Percentiles rank a stretch among this genome's conserved stretches.
These are phyloP conservation scores for Dryobotodes eremita DNA, from an alignment of 2,888 invertebrate species.

Conservation along the genomic window DNA sequence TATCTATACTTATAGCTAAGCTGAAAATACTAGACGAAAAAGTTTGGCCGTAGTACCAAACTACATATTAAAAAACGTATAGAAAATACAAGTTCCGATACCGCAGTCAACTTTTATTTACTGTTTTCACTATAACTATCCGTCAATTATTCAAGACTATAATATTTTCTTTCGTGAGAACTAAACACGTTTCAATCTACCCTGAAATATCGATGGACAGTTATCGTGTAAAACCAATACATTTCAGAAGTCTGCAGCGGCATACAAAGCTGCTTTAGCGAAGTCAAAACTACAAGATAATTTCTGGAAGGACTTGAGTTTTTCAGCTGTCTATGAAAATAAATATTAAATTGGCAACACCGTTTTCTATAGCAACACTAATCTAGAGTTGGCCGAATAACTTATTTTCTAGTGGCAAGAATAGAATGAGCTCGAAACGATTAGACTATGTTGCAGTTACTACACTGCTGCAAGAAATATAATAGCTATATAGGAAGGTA, in stretches of 20 bases:
- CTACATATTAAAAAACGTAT: slow-evolving; percentile 38
- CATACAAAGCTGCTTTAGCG: slow-evolving; percentile 18
- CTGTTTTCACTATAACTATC: slow-evolving; percentile 4
- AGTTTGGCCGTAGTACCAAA: slow-evolving; percentile 27
- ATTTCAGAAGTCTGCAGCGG: slow-evolving; percentile 18
- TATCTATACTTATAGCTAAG: slow-evolving; percentile 69
- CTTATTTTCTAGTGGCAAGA: slow-evolving; percentile 79
- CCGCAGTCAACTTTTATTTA: slow-evolving; percentile 25
- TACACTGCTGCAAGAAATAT: slow-evolving; percentile 60
- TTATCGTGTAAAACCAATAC: slow-evolving; percentile 12
- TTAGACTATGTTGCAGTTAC: slow-evolving; percentile 63
- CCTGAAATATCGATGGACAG: not conserved
- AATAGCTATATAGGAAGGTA: slow-evolving; percentile 34
- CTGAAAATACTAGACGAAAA: slow-evolving; percentile 52
- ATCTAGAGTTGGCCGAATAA: slow-evolving; percentile 65
- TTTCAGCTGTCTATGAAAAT: slow-evolving; percentile 59
- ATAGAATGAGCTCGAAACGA: slow-evolving; percentile 76
- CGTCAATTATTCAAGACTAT: not conserved
- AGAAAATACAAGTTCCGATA: slow-evolving; percentile 45
- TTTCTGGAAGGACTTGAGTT: slow-evolving; percentile 58
- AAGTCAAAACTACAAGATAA: slow-evolving; percentile 45
- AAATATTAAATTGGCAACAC: slow-evolving; percentile 60
- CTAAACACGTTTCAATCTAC: not conserved
- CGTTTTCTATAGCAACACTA: slow-evolving; percentile 55
- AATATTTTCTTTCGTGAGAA: not conserved